phyloP scores from a whole-genome alignment of 2,888 invertebrate genomes.

The Calliscelio sp. region DNA sequence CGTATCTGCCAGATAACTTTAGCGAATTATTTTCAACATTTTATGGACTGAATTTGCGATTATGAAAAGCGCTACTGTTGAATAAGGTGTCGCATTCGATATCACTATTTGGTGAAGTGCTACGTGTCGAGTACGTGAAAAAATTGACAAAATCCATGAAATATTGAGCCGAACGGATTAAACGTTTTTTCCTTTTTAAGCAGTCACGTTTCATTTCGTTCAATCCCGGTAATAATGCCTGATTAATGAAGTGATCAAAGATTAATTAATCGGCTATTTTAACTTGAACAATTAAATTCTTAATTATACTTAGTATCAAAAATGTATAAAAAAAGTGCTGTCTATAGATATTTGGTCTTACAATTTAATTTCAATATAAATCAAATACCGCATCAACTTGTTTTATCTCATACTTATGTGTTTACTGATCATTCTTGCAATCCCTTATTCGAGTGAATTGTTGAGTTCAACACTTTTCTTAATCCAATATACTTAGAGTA shows the following conservation, averaged over 20 bases:
- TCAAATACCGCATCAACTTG: conserved; percentile 2
- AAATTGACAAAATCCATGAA: conserved; percentile 46
- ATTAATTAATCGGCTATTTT: conserved; percentile 11
- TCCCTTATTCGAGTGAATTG: conserved; percentile 53
- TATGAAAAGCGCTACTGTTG: conserved; percentile 55
- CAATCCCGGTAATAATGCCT: conserved; percentile 27
- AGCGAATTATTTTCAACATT: conserved; percentile 46
- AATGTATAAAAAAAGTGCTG: too few species aligned
- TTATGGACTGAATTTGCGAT: conserved; percentile 47
- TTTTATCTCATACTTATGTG: conserved; percentile 24
- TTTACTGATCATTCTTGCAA: conserved; percentile 57
- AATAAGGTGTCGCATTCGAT: conserved; percentile 56
- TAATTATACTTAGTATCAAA: too few species aligned
- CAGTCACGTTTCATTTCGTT: conserved; percentile 53
- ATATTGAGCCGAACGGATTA: conserved; percentile 47
- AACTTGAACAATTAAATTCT: neutral
- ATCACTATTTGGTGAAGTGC: conserved; percentile 58
- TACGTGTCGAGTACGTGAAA: conserved; percentile 53
- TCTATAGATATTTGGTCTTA: too few species aligned
- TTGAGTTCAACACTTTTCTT: conserved; percentile 67
- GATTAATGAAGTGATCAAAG: conserved; percentile 1
- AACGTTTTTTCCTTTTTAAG: conserved; percentile 46
- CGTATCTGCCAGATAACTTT: too few species aligned
- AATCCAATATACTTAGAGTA: conserved; percentile 68
- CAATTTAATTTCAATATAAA: conserved; percentile 6